Evolutionary conservation across 2,888 invertebrate species (phyloP).

Genomic region (Drosophila macrothrix): DNA sequence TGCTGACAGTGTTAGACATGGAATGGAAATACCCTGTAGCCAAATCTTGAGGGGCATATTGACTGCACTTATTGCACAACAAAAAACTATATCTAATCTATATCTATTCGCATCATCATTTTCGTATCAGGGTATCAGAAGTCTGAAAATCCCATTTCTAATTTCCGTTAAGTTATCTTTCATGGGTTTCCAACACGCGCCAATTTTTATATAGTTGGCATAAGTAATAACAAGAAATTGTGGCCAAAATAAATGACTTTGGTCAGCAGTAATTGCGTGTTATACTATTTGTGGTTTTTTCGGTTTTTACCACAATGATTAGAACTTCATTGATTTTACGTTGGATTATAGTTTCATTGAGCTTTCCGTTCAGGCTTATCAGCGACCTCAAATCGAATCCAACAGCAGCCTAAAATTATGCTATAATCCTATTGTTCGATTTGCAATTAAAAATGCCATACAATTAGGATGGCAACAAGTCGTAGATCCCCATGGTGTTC

Average conservation of each 20-base stretch:
- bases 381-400: neutral
- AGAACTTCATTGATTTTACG: neutral
- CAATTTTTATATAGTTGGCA: neutral
- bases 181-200: neutral
- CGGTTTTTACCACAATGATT: neutral
- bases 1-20: neutral
- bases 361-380: neutral
- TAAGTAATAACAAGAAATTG: conserved; percentile 2
- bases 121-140: neutral
- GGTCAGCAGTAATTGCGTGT: conserved; percentile 32
- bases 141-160: neutral
- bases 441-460: neutral
- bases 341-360: neutral
- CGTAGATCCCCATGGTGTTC: neutral
- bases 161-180: neutral
- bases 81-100: no score
- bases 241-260: neutral
- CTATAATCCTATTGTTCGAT: neutral
- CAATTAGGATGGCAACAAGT: neutral
- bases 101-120: neutral
- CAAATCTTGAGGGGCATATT: neutral
- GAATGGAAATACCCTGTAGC: conserved; percentile 1
- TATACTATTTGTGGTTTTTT: conserved; percentile 15
- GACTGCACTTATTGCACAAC: neutral
- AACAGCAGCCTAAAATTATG: conserved; percentile 4